Conservation (phyloP, 2,797 vertebrate species). For the Neopelma chrysocephalum region DNA sequence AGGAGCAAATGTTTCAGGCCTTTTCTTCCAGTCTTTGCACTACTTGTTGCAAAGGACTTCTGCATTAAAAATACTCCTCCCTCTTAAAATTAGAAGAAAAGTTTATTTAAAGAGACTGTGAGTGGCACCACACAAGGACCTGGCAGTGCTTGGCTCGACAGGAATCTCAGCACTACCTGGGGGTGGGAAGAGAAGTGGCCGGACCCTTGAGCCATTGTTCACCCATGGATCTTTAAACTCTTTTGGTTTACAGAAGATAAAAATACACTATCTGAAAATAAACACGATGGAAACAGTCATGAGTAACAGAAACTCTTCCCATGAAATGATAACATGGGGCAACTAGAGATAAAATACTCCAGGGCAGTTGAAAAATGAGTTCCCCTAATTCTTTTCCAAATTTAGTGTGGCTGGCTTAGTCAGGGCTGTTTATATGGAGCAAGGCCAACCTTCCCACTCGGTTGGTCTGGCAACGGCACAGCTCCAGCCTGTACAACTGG, state of each 20-base stretch:
- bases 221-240: not conserved
- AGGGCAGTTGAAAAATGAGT: conserved; percentile 24
- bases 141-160: not conserved
- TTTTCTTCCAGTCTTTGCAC: not conserved
- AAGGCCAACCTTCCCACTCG: conserved; percentile 22
- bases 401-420: conserved; percentile 40
- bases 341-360: conserved; percentile 32
- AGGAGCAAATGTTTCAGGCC: not conserved
- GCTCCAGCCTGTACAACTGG: not conserved
- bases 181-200: not conserved
- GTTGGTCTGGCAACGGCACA: not conserved
- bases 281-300: not conserved
- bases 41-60: not conserved
- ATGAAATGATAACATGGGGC: not conserved
- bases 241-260: conserved; percentile 24
- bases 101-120: not conserved
- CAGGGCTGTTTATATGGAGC: conserved; percentile 45
- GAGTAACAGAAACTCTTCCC: conserved; percentile 1
- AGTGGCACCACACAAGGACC: not conserved
- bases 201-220: not conserved
- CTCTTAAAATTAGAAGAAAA: not conserved
- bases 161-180: not conserved
- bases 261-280: not conserved
- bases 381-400: conserved; percentile 51
- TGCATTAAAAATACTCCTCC: not conserved